Evolutionary conservation across 1,140 invertebrate species (phyloP).

Genomic region (Heliothis subflexa): DNA sequence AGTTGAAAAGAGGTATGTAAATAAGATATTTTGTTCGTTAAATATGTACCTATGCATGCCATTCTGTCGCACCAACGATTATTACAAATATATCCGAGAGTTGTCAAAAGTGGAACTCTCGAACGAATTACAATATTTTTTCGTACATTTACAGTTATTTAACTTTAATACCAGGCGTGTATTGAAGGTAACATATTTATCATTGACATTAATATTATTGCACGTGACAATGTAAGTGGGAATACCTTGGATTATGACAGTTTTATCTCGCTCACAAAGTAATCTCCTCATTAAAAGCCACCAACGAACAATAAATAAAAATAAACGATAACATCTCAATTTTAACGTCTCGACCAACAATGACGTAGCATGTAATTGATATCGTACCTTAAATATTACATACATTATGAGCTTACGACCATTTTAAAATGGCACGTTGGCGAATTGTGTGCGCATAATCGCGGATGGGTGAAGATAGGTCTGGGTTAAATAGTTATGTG

Average conservation of each 20-base stretch:
- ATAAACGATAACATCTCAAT: slow-evolving; percentile 47
- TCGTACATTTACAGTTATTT: slow-evolving; percentile 5
- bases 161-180: slow-evolving; percentile 18
- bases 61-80: slow-evolving; percentile 8
- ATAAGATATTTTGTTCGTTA: background rate
- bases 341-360: slow-evolving; percentile 40
- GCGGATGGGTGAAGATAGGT: slow-evolving; percentile 16
- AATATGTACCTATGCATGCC: slow-evolving; percentile 13
- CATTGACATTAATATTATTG: slow-evolving; percentile 47
- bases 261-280: slow-evolving; percentile 45
- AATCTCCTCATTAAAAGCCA: slow-evolving; percentile 41
- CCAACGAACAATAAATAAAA: slow-evolving; percentile 38
- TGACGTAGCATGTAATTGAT: slow-evolving; percentile 43
- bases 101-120: slow-evolving; percentile 10
- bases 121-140: slow-evolving; percentile 7
- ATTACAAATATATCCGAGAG: background rate
- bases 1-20: background rate
- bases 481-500: slow-evolving; percentile 35
- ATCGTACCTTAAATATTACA: slow-evolving; percentile 37
- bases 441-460: slow-evolving; percentile 12
- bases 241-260: slow-evolving; percentile 43
- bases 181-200: slow-evolving; percentile 36
- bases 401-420: slow-evolving; percentile 28
- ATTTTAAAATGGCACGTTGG: slow-evolving; percentile 24
- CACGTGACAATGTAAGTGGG: slow-evolving; percentile 39